Conservation (phyloP, 2,113 vertebrate species). For the Tursiops truncatus region DNA sequence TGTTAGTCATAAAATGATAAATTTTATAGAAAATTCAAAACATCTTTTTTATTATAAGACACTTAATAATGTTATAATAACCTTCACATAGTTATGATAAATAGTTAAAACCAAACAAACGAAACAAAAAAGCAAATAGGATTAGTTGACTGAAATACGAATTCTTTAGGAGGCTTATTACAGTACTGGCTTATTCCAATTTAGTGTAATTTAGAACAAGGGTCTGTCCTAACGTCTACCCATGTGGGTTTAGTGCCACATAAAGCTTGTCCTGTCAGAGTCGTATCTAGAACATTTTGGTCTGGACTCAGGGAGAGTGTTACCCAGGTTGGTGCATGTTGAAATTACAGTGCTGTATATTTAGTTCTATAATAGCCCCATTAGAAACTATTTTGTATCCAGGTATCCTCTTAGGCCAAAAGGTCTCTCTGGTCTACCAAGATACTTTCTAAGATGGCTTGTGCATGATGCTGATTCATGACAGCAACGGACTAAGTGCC, state of each 20-base stretch:
- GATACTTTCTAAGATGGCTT: neutral
- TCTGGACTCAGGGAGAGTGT: neutral
- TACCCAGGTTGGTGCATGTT: neutral
- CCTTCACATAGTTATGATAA: neutral
- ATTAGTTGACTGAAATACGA: neutral
- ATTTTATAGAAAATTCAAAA: neutral
- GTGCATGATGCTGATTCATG: neutral
- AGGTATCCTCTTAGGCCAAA: neutral
- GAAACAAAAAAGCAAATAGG: neutral
- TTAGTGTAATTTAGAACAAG: neutral
- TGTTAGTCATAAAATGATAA: neutral
- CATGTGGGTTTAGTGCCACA: neutral
- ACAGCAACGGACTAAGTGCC: neutral
- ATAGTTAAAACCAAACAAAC: neutral
- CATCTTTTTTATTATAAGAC: neutral
- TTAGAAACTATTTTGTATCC: neutral
- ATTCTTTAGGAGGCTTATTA: neutral
- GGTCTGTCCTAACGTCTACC: neutral
- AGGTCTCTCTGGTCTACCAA: neutral
- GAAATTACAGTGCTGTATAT: neutral
- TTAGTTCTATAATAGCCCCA: neutral
- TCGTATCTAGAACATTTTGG: neutral
- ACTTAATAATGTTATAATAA: neutral
- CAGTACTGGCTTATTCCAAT: neutral
- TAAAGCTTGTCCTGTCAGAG: neutral